Evolutionary conservation across 2,888 invertebrate genomes (phyloP), one percentile per base, ranked within the genome.

Genomic region (Crocallis elinguaria): DNA sequence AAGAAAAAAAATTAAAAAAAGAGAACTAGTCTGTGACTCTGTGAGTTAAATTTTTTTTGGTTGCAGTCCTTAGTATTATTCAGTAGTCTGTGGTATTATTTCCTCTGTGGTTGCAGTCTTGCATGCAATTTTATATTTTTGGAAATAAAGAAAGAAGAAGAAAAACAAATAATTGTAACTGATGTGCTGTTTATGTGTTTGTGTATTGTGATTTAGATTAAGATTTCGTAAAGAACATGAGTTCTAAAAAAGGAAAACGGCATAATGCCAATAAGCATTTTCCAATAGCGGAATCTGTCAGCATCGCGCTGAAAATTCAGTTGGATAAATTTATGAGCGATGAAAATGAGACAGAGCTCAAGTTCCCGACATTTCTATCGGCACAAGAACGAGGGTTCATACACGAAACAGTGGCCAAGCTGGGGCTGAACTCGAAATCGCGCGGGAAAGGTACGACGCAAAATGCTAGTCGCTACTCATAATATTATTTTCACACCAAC

Each of bases 371-470:
- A 2, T 95, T 95, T 33, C 88, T 97, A 54, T 95, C 94, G 8
- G 94, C 95, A 7, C 93, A 94, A 61, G 96, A 97, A 81, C 92
- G 97, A 63, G 96, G 95, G 8, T 97, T 95, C 74, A 93, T 97
- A 56, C 97, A 97, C 78, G 92, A 94, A 60, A 92, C 94, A 19
- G 95, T 95, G 32, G 92, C 92, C 37, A 92, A 93, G 60, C 82
- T 95, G 60, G 96, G 96, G 4, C 84, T 97, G 21, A 94, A 95
- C 72, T 96, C 96, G 1, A 96, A 95, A 86, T 97, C 96, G 69
- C 93, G 94, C 86, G 97, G 97, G 92, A 96, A 93, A 88, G 93
- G 96, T 95, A 77, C 29, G 9, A n/a, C n/a, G n/a, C n/a, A n/a
- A 14, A n/a, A n/a, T 0, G 6, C n/a, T n/a, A 3, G 5, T 3